These are phyloP conservation scores for Sitta europaea DNA, from an alignment of 2,113 vertebrate genomes.

Conservation along the genomic window DNA sequence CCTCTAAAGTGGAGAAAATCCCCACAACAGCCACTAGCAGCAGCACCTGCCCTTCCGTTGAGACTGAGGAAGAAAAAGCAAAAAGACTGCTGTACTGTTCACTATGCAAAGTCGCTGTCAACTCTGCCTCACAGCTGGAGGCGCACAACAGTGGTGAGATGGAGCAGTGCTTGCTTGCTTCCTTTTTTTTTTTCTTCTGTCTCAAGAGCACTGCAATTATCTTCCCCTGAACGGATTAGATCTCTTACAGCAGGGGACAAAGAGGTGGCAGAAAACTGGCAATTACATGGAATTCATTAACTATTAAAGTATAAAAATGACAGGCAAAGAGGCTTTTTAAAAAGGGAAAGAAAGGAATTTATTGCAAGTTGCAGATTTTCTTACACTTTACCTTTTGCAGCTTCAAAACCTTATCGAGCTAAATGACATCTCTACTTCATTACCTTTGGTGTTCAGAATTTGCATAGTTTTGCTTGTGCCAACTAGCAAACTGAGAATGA, in stretches of 20 bases:
- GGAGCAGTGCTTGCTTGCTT: not conserved
- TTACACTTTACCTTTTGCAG: not conserved
- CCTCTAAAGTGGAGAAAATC: conserved; percentile 77
- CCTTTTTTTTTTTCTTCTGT: not conserved
- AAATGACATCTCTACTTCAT: conserved; percentile 6
- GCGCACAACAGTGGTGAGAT: conserved; percentile 96
- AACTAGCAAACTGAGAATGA: not conserved
- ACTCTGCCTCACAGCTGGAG: conserved; percentile 96
- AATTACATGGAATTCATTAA: conserved; percentile 64
- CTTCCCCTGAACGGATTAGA: conserved; percentile 63
- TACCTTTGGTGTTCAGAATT: not conserved
- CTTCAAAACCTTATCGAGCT: not conserved
- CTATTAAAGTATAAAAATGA: conserved; percentile 53
- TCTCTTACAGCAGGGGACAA: conserved; percentile 62
- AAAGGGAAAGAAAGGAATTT: not conserved
- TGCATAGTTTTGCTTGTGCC: not conserved
- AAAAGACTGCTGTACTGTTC: conserved; percentile 95
- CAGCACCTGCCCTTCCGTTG: conserved; percentile 69
- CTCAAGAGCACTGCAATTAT: conserved; percentile 63
- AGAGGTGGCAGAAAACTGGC: conserved; percentile 46
- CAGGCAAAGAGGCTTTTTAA: conserved; percentile 2
- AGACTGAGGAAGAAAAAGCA: conserved; percentile 96
- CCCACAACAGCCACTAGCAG: conserved; percentile 62
- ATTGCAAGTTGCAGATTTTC: not conserved
- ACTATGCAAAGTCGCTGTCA: conserved; percentile 97